Conservation (phyloP, 30 jellyfish, hydroid and myxozoan genomes). For the Rhopilema esculentum region DNA sequence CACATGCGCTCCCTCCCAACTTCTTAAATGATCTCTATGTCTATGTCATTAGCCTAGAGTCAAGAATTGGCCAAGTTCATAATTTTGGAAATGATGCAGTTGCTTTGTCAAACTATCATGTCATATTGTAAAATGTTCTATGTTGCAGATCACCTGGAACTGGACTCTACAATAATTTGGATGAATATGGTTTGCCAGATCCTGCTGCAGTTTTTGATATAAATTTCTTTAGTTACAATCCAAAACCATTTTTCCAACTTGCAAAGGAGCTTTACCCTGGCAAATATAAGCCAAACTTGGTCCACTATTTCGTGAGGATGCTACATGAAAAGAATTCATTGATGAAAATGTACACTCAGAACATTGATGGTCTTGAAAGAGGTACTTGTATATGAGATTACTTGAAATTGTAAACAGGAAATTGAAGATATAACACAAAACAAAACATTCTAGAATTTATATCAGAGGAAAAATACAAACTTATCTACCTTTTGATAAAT, state of each 20-base stretch:
- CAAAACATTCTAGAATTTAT: neutral
- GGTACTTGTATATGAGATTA: conserved; percentile 11
- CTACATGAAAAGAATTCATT: conserved; percentile 55
- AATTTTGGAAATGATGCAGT: no score
- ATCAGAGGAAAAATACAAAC: no score
- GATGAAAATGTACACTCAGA: conserved; percentile 75
- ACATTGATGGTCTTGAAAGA: conserved; percentile 79
- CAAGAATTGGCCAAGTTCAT: no score
- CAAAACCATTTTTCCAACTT: conserved; percentile 75
- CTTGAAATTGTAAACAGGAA: no score
- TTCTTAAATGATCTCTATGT: no score
- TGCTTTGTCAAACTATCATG: neutral
- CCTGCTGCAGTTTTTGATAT: conserved; percentile 80
- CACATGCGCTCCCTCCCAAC: no score
- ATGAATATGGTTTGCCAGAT: conserved; percentile 69
- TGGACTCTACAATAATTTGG: conserved; percentile 78
- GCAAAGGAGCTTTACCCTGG: conserved; percentile 83
- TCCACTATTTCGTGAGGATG: conserved; percentile 68
- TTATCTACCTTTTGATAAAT: no score
- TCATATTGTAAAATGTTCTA: neutral
- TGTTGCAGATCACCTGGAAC: conserved; percentile 67
- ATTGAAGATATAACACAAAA: no score
- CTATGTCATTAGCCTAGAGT: no score
- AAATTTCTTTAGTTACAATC: conserved; percentile 56
- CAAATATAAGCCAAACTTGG: conserved; percentile 61